Evolutionary conservation across 2,113 vertebrate genomes (phyloP).

Genomic region (Benitochromis conjunctus): DNA sequence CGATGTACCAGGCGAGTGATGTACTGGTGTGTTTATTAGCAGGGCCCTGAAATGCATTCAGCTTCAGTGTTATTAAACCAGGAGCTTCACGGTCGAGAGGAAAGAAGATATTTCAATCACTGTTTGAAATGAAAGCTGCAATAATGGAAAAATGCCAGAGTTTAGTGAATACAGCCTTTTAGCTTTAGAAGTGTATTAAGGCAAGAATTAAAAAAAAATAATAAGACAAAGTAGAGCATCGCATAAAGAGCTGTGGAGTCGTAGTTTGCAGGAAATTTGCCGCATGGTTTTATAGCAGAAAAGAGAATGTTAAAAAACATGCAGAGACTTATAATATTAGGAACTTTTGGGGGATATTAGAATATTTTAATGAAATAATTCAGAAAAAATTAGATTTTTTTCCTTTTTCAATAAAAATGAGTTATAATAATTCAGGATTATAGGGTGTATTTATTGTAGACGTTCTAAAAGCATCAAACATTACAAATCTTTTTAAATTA

Average conservation of each 20-base stretch:
- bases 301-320: neutral
- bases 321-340: neutral
- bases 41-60: neutral
- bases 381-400: neutral
- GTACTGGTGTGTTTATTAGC: neutral
- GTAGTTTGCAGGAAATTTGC: neutral
- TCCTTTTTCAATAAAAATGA: neutral
- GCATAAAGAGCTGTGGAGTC: neutral
- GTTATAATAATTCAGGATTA: neutral
- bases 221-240: neutral
- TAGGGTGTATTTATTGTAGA: neutral
- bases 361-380: neutral
- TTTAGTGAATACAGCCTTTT: neutral
- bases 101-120: neutral
- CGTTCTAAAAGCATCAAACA: neutral
- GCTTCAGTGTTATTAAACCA: neutral
- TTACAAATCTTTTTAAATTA: neutral
- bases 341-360: neutral
- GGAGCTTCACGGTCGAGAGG: neutral
- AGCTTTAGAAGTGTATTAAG: neutral
- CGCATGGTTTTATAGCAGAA: neutral
- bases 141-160: neutral
- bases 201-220: neutral
- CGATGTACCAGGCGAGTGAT: conserved; percentile 9
- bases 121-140: neutral